Percentiles rank a stretch among this genome's conserved stretches.
phyloP scores from a whole-genome alignment of 2,797 vertebrate species.

The Eptatretus atami region DNA sequence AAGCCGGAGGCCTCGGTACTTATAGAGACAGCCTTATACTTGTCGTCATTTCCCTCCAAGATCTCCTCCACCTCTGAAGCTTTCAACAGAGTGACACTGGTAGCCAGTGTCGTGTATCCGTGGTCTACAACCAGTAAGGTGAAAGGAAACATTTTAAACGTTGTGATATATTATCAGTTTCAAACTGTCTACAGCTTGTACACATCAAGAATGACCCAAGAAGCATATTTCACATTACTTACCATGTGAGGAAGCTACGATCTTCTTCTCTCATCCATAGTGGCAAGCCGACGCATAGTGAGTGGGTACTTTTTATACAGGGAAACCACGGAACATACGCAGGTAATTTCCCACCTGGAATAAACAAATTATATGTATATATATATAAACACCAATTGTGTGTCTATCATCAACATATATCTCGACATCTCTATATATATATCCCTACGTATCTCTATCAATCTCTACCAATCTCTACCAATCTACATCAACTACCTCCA shows the following conservation, averaged over 20 bases:
- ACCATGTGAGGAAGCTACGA: slow-evolving; percentile 90
- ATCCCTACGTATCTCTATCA: too few species aligned
- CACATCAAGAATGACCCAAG: too few species aligned
- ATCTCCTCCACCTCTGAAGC: slow-evolving; percentile 92
- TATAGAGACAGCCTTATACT: slow-evolving; percentile 92
- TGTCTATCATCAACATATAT: too few species aligned
- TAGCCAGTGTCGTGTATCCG: slow-evolving; percentile 63
- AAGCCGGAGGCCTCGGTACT: slow-evolving; percentile 87
- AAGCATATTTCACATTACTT: slow-evolving; percentile 14
- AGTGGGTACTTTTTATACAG: slow-evolving; percentile 85
- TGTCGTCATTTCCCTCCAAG: slow-evolving; percentile 90
- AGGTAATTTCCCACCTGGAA: slow-evolving; percentile 78
- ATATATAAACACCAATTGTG: too few species aligned
- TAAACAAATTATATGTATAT: background rate
- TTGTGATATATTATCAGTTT: too few species aligned
- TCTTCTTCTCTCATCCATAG: slow-evolving; percentile 91
- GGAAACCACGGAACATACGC: slow-evolving; percentile 88
- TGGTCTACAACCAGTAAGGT: slow-evolving; percentile 23
- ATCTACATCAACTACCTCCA: too few species aligned
- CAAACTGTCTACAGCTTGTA: too few species aligned
- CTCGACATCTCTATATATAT: too few species aligned
- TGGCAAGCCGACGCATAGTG: slow-evolving; percentile 70
- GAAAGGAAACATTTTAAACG: too few species aligned
- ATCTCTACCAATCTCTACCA: too few species aligned
- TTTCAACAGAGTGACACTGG: slow-evolving; percentile 74